A percentile compares a stretch with the other conserved stretches of the same genome.
Evolutionary conservation across 2,888 invertebrate genomes (phyloP).

Genomic region (Schizotus pectinicornis): DNA sequence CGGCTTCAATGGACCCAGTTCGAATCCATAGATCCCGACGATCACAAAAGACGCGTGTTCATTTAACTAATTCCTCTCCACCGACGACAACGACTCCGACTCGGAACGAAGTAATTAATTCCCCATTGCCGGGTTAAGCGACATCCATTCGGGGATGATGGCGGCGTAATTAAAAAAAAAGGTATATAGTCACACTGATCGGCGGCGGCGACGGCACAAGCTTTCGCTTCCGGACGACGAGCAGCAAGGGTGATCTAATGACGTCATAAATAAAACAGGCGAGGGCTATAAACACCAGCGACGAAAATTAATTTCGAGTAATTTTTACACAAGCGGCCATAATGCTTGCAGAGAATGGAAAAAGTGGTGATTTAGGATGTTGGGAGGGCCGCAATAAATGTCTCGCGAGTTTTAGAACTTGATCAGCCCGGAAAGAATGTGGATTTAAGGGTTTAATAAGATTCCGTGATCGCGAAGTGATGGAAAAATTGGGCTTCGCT

Average conservation of each 20-base stretch:
- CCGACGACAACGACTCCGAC: background rate
- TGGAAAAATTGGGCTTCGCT: too few relatives aligned
- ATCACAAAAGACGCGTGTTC: constrained; percentile 22
- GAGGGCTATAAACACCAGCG: constrained; percentile 29
- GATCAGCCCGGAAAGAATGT: constrained; percentile 49
- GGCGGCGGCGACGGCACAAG: too few relatives aligned
- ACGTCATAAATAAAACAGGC: constrained; percentile 38
- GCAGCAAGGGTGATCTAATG: constrained; percentile 33
- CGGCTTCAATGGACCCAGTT: constrained; percentile 21
- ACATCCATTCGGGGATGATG: background rate
- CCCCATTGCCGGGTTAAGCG: background rate
- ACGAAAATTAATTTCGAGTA: constrained; percentile 48
- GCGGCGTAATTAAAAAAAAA: background rate
- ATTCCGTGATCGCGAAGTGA: too few relatives aligned
- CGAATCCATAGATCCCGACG: constrained; percentile 15
- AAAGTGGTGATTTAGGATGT: constrained; percentile 49
- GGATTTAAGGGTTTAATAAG: constrained; percentile 50
- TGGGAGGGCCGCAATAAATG: constrained; percentile 49
- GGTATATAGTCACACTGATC: background rate
- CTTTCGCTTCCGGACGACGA: constrained; percentile 3
- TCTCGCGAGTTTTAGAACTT: constrained; percentile 51
- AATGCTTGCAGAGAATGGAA: constrained; percentile 42
- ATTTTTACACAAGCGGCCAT: constrained; percentile 46
- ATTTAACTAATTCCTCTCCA: constrained; percentile 17
- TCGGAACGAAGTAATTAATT: too few relatives aligned